Evolutionary conservation across 1,140 invertebrate genomes (phyloP).

Genomic region (Oryctes rhinoceros): DNA sequence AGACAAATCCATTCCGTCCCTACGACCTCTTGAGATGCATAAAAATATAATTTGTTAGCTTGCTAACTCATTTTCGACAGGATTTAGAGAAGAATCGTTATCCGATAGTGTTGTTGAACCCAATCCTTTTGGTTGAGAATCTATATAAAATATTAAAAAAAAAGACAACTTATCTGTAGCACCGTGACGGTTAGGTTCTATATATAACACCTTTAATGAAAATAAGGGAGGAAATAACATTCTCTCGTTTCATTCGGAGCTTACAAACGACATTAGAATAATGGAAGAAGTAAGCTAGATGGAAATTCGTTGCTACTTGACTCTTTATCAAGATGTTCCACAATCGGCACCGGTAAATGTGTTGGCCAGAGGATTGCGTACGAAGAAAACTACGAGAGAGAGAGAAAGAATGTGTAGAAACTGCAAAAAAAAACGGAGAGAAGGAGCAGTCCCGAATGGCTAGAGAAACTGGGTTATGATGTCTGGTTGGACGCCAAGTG

Average conservation of each 20-base stretch:
- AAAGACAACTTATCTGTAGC: too few relatives aligned
- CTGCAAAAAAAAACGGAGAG: background rate
- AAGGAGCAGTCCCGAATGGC: background rate
- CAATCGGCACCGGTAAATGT: background rate
- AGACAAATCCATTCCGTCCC: too few relatives aligned
- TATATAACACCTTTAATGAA: too few relatives aligned
- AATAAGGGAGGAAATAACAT: too few relatives aligned
- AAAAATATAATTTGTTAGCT: too few relatives aligned
- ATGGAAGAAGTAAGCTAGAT: background rate
- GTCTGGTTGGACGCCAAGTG: constrained; percentile 30
- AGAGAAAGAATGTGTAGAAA: background rate
- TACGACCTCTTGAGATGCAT: too few relatives aligned
- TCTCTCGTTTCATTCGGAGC: background rate
- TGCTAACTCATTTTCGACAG: too few relatives aligned
- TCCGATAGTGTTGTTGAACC: too few relatives aligned
- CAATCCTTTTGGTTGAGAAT: too few relatives aligned
- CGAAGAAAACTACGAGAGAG: background rate
- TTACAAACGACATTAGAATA: background rate
- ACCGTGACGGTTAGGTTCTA: too few relatives aligned
- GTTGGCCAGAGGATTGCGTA: background rate
- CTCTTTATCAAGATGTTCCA: background rate
- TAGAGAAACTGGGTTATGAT: constrained; percentile 23
- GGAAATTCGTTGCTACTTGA: background rate
- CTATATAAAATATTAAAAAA: too few relatives aligned
- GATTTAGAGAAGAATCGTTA: too few relatives aligned